A percentile compares a stretch with the other conserved stretches of the same genome.
Conservation (phyloP, 2,888 invertebrate genomes). For the Hydrotaea cyrtoneurina region DNA sequence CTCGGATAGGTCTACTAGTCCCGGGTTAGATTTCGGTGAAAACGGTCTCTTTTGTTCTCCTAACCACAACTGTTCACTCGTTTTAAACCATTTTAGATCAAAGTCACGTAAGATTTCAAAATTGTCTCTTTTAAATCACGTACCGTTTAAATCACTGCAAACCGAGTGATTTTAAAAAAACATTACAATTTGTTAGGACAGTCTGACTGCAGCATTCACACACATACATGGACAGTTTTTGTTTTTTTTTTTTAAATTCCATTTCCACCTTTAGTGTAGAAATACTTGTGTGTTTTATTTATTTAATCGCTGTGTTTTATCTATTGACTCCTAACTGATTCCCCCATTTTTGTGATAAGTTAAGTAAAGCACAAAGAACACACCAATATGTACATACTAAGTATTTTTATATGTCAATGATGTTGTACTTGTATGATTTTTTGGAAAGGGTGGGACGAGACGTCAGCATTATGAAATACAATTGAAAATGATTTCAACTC, state of each 20-base stretch:
- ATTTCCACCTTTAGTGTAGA: not conserved
- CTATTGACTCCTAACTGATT: conserved; percentile 37
- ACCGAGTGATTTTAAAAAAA: too few relatives aligned
- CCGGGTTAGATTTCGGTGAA: too few relatives aligned
- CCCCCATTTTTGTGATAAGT: conserved; percentile 29
- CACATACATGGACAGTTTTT: too few relatives aligned
- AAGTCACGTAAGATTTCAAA: too few relatives aligned
- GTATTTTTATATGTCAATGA: conserved; percentile 29
- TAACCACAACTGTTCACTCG: too few relatives aligned
- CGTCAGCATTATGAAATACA: conserved; percentile 10
- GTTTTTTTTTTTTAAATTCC: not conserved
- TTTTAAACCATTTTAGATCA: too few relatives aligned
- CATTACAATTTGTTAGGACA: too few relatives aligned
- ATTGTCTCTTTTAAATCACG: too few relatives aligned
- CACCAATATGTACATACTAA: conserved; percentile 7
- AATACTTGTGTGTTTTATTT: conserved; percentile 2
- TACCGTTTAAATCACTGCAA: too few relatives aligned
- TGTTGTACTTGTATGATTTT: not conserved
- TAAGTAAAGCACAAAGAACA: conserved; percentile 7
- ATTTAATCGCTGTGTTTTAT: conserved; percentile 37
- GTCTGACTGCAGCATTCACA: too few relatives aligned
- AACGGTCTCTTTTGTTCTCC: too few relatives aligned
- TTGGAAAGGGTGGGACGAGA: not conserved
- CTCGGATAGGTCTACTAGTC: too few relatives aligned
- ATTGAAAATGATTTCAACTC: conserved; percentile 15